Percentiles rank a stretch among this genome's conserved stretches.
Conservation (phyloP, 2,888 invertebrate genomes). For the Caenorhabditis plicata region DNA sequence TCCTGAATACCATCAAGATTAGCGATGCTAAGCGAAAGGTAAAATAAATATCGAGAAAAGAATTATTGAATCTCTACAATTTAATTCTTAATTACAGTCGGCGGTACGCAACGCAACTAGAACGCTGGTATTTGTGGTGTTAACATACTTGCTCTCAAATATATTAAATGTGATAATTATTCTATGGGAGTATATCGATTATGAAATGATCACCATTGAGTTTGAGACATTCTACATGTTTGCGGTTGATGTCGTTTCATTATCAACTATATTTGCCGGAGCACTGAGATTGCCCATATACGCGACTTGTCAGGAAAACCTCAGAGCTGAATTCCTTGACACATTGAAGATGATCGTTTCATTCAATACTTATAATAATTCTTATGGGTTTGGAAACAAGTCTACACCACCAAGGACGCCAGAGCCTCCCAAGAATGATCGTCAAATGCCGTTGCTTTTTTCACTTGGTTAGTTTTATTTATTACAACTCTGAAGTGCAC, state of each 20-base stretch:
- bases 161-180: conserved; percentile 59
- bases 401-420: too few species aligned
- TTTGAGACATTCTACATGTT: conserved; percentile 55
- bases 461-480: too few species aligned
- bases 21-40: conserved; percentile 47
- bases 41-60: too few species aligned
- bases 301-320: conserved; percentile 48
- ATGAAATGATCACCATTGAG: conserved; percentile 19
- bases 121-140: conserved; percentile 55
- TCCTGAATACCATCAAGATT: conserved; percentile 38
- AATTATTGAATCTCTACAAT: too few species aligned
- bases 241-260: conserved; percentile 56
- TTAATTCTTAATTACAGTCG: conserved; percentile 35
- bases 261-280: conserved; percentile 57
- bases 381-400: too few species aligned
- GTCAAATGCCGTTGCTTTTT: not conserved
- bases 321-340: conserved; percentile 34
- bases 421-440: not conserved
- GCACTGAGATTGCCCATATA: conserved; percentile 58
- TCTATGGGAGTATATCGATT: conserved; percentile 61
- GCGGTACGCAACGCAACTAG: conserved; percentile 56
- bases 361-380: conserved; percentile 9
- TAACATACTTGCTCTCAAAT: conserved; percentile 59
- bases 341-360: conserved; percentile 24
- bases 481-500: too few species aligned